A percentile compares a stretch with the other conserved stretches of the same genome.
These are phyloP conservation scores for Tipula vernalis DNA, from an alignment of 2,888 invertebrate genomes.

Conservation along the genomic window DNA sequence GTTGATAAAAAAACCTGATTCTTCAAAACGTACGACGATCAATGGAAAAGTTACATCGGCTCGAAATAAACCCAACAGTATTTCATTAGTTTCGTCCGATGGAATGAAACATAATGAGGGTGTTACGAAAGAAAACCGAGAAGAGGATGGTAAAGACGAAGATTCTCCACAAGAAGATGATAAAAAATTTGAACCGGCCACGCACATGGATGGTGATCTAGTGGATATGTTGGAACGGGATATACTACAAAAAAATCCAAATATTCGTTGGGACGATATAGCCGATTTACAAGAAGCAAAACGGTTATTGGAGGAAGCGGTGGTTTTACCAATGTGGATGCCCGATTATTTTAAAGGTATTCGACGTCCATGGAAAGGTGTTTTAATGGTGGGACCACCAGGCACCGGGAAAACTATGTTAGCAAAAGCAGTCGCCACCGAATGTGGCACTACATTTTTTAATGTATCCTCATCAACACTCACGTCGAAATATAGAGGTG, in stretches of 20 bases:
- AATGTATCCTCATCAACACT: slow-evolving; percentile 94
- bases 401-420: slow-evolving; percentile 89
- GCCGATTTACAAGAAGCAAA: slow-evolving; percentile 84
- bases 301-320: slow-evolving; percentile 87
- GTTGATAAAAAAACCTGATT: neutral
- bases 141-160: slow-evolving; percentile 50
- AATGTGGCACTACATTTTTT: slow-evolving; percentile 95
- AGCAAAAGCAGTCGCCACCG: slow-evolving; percentile 96
- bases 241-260: slow-evolving; percentile 93
- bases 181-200: slow-evolving; percentile 70
- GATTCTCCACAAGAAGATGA: slow-evolving; percentile 48
- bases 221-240: slow-evolving; percentile 90
- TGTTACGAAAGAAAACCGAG: slow-evolving; percentile 42
- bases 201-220: slow-evolving; percentile 74
- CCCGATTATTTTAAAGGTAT: slow-evolving; percentile 97
- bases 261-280: slow-evolving; percentile 90
- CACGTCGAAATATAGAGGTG: slow-evolving; percentile 98
- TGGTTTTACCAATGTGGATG: slow-evolving; percentile 94
- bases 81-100: neutral
- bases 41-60: slow-evolving; percentile 12
- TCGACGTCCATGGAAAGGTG: slow-evolving; percentile 92
- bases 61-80: neutral
- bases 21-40: neutral
- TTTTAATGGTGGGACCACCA: slow-evolving; percentile 87
- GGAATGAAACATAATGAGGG: slow-evolving; percentile 22